Evolutionary conservation across 2,888 invertebrate species (phyloP).

Genomic region (Pristionchus maxplancki): DNA sequence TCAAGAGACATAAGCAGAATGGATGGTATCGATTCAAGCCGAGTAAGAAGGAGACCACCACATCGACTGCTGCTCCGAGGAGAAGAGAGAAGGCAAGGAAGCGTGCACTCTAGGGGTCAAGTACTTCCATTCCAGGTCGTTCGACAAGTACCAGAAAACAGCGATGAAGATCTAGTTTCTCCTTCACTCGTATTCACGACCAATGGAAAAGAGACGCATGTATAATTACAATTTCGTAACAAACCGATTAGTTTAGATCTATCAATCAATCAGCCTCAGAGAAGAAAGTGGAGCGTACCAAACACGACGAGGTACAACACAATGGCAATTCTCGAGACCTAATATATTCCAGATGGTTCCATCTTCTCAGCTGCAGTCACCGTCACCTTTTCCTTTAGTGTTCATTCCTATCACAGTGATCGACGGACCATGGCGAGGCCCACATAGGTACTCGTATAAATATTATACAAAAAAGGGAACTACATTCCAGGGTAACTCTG

Average conservation of each 20-base stretch:
- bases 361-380: background rate
- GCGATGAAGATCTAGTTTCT: background rate
- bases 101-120: background rate
- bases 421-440: constrained; percentile 14
- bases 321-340: background rate
- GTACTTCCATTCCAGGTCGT: background rate
- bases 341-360: constrained; percentile 16
- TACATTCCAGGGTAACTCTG: background rate
- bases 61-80: background rate
- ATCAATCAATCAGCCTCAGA: background rate
- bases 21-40: constrained; percentile 34
- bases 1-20: constrained; percentile 36
- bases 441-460: background rate
- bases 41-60: background rate
- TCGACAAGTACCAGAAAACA: constrained; percentile 16
- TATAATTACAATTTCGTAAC: background rate
- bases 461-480: background rate
- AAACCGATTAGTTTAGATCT: background rate
- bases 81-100: constrained; percentile 26
- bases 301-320: constrained; percentile 11
- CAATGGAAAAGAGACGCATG: background rate
- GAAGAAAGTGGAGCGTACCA: background rate
- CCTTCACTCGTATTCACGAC: background rate
- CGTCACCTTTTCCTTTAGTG: background rate
- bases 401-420: constrained; percentile 47